Conservation (phyloP, 2,797 vertebrate species). For the Enteromius argenteus region DNA sequence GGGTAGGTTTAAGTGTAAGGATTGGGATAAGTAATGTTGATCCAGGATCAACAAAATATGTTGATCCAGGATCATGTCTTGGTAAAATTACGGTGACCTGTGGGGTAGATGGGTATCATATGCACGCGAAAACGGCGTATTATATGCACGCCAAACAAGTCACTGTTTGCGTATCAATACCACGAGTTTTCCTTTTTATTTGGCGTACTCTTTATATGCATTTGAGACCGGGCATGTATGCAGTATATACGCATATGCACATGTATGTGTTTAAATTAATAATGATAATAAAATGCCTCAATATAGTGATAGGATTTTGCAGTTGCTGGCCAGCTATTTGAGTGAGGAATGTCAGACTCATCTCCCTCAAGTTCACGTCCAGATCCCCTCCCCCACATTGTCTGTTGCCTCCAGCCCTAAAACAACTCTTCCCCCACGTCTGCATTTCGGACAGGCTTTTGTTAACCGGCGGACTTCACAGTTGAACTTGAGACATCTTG, state of each 20-base stretch:
- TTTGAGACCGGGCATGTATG: not conserved
- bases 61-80: too few relatives aligned
- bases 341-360: constrained; percentile 40
- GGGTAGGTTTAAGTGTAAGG: too few relatives aligned
- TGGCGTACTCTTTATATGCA: too few relatives aligned
- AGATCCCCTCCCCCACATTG: constrained; percentile 55
- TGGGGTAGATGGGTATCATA: too few relatives aligned
- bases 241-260: not conserved
- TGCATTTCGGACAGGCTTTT: constrained; percentile 77
- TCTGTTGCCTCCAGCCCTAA: constrained; percentile 49
- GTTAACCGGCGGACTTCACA: constrained; percentile 79
- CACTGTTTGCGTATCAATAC: too few relatives aligned
- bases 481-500: constrained; percentile 85
- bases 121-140: too few relatives aligned
- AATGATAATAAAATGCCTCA: not conserved
- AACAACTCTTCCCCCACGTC: constrained; percentile 65
- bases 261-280: not conserved
- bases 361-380: constrained; percentile 81
- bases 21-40: too few relatives aligned
- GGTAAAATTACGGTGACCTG: too few relatives aligned
- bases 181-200: too few relatives aligned
- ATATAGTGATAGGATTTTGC: not conserved
- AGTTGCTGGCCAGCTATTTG: not conserved
- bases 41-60: too few relatives aligned
- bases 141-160: too few relatives aligned